Conservation (phyloP, 2,113 vertebrate genomes). For the Neomonachus schauinslandi region DNA sequence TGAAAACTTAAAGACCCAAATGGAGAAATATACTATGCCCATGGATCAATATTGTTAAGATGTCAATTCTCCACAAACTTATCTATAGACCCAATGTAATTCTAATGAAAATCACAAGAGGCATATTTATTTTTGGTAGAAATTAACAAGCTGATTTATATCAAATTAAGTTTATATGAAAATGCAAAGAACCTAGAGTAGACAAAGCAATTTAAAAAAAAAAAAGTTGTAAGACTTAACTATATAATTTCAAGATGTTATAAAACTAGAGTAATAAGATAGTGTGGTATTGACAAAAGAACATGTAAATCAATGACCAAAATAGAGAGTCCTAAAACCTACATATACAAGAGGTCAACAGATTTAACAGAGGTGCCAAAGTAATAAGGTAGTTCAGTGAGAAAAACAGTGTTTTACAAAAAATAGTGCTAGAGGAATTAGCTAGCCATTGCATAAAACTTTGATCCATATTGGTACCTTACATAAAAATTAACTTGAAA, state of each 20-base stretch:
- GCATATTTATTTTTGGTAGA: neutral
- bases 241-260: neutral
- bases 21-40: neutral
- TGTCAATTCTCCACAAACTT: neutral
- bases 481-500: neutral
- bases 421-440: neutral
- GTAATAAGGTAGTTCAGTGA: neutral
- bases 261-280: neutral
- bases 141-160: neutral
- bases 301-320: neutral
- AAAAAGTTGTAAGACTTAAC: neutral
- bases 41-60: neutral
- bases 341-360: neutral
- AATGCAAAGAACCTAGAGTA: neutral
- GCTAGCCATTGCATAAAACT: neutral
- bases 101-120: neutral
- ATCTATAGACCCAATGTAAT: neutral
- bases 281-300: neutral
- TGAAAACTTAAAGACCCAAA: neutral
- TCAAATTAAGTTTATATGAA: neutral
- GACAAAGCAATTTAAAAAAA: neutral
- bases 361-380: neutral
- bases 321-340: neutral
- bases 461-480: neutral
- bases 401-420: neutral